Evolutionary conservation across 2,888 invertebrate species (phyloP).

Genomic region (Dryadula phaetusa): DNA sequence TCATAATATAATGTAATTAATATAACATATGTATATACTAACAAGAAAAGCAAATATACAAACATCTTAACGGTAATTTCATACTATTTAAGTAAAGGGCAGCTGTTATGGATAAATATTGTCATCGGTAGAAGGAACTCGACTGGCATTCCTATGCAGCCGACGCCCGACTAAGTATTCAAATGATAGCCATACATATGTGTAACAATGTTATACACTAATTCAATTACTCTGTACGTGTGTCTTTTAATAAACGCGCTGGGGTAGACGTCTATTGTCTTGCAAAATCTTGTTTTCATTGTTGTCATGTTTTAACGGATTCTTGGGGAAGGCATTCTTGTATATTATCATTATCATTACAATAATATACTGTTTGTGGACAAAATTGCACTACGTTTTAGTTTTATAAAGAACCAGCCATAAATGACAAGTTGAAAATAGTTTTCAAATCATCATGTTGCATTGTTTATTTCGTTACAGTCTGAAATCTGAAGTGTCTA

Average conservation of each 20-base stretch:
- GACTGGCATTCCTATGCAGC: slow-evolving; percentile 39
- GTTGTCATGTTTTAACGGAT: slow-evolving; percentile 16
- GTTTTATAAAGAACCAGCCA: background rate
- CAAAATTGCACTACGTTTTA: background rate
- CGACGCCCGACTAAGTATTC: slow-evolving; percentile 39
- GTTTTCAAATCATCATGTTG: background rate
- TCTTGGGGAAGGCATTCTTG: slow-evolving; percentile 1
- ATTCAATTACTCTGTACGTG: slow-evolving; percentile 43
- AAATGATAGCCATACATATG: slow-evolving; percentile 44
- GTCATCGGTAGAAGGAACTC: slow-evolving; percentile 26
- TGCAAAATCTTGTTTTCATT: slow-evolving; percentile 30
- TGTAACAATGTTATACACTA: slow-evolving; percentile 43
- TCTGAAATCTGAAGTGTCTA: slow-evolving; percentile 30
- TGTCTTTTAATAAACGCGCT: slow-evolving; percentile 34
- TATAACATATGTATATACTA: too few species aligned
- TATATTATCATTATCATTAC: slow-evolving; percentile 1
- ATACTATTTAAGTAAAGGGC: slow-evolving; percentile 11
- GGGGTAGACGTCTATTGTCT: slow-evolving; percentile 29
- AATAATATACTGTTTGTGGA: background rate
- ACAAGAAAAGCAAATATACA: too few species aligned
- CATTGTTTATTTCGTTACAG: slow-evolving; percentile 29
- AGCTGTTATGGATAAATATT: slow-evolving; percentile 16
- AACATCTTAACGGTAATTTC: background rate
- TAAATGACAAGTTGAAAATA: slow-evolving; percentile 1
- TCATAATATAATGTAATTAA: too few species aligned